A percentile compares a stretch with the other conserved stretches of the same genome.
These are phyloP conservation scores for Ellobium chinense DNA, from an alignment of 2,888 invertebrate species.

Conservation along the genomic window DNA sequence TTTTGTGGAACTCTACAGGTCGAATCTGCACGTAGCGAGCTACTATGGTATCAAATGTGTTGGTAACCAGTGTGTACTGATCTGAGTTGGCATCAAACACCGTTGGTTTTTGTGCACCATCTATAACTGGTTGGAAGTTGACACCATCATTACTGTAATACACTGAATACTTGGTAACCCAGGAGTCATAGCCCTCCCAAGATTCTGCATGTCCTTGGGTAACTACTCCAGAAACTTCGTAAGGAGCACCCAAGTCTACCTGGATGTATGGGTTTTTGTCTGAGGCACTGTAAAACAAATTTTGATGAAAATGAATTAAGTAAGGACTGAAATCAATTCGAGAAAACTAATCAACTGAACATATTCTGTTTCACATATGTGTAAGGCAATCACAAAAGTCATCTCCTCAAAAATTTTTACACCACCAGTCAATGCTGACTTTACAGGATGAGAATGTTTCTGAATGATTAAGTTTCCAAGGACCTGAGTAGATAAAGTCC, in stretches of 20 bases:
- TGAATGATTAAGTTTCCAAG: too few relatives aligned
- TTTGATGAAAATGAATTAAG: too few relatives aligned
- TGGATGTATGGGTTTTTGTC: slow-evolving; percentile 64
- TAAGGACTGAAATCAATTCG: too few relatives aligned
- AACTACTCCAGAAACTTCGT: slow-evolving; percentile 62
- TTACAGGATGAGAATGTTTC: too few relatives aligned
- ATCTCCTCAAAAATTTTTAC: too few relatives aligned
- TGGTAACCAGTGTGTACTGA: slow-evolving; percentile 53
- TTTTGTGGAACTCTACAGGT: slow-evolving; percentile 63
- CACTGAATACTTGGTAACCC: slow-evolving; percentile 64
- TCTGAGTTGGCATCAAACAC: slow-evolving; percentile 80
- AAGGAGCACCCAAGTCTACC: slow-evolving; percentile 62
- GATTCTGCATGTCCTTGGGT: slow-evolving; percentile 61
- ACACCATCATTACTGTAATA: slow-evolving; percentile 62
- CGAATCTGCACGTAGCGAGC: slow-evolving; percentile 77
- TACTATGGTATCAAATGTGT: slow-evolving; percentile 43
- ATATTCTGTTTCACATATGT: too few relatives aligned
- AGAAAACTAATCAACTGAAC: too few relatives aligned
- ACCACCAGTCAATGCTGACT: too few relatives aligned
- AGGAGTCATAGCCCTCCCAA: too few relatives aligned
- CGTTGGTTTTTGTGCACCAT: slow-evolving; percentile 1
- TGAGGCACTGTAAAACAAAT: slow-evolving; percentile 20
- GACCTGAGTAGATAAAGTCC: too few relatives aligned
- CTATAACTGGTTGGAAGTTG: slow-evolving; percentile 50
- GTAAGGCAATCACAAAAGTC: too few relatives aligned